Conservation (phyloP, 2,797 vertebrate genomes). For the Austrolebias charrua region DNA sequence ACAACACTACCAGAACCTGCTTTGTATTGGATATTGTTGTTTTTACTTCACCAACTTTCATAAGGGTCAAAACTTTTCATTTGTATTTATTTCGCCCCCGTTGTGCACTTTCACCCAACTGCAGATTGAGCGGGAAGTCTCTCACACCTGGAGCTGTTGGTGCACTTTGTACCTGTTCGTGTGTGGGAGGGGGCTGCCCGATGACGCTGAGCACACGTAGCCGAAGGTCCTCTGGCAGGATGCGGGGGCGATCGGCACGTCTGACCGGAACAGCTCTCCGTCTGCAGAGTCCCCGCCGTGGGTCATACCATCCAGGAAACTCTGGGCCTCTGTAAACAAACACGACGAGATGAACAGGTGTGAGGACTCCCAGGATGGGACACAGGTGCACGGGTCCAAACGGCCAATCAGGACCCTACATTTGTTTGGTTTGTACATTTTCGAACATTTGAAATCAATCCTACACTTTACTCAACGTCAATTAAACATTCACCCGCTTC, state of each 20-base stretch:
- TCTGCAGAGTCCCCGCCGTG: constrained; percentile 76
- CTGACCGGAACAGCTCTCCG: constrained; percentile 75
- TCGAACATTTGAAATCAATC: no score
- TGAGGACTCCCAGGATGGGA: constrained; percentile 8
- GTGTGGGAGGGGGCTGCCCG: constrained; percentile 70
- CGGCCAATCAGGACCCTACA: background rate
- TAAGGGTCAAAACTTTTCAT: no score
- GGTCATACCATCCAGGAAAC: constrained; percentile 79
- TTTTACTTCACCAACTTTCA: no score
- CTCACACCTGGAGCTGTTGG: background rate
- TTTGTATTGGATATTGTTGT: no score
- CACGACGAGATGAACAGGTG: background rate
- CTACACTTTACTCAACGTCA: background rate
- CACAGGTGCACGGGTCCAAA: background rate
- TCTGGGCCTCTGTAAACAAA: constrained; percentile 77
- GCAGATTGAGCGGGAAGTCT: no score
- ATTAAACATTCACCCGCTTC: no score
- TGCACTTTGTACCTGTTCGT: constrained; percentile 80
- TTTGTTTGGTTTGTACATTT: constrained; percentile 19
- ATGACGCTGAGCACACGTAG: constrained; percentile 77
- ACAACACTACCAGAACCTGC: no score
- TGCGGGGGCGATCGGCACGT: constrained; percentile 62
- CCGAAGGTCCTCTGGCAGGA: constrained; percentile 81
- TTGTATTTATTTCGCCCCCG: no score
- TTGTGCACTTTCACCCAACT: no score